Percentiles rank a stretch among this genome's conserved stretches.
Conservation (phyloP, 2,113 vertebrate genomes). For the Nannospalax galili region DNA sequence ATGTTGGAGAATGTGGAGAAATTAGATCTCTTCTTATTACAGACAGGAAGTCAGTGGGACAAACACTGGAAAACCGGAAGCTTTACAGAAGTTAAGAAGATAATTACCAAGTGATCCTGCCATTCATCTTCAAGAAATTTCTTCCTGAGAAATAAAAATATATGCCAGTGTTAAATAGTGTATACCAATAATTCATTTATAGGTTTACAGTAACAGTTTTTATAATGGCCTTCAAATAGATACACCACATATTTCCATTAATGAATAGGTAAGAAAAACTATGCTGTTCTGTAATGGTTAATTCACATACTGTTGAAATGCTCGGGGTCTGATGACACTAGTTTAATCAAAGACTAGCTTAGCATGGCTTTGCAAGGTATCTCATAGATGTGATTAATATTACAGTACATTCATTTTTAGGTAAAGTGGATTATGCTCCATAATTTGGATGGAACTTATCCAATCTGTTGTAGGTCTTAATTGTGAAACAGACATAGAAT, state of each 20-base stretch:
- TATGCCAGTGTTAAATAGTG: neutral
- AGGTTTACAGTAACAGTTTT: neutral
- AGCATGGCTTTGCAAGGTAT: neutral
- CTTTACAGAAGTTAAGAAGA: constrained; percentile 7
- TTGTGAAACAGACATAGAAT: neutral
- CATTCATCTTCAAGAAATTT: neutral
- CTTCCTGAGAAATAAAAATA: neutral
- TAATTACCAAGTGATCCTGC: neutral
- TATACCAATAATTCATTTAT: no score
- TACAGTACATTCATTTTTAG: no score
- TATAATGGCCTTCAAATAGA: neutral
- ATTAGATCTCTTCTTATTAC: neutral
- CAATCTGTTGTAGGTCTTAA: neutral
- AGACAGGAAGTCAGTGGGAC: no score
- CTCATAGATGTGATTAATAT: neutral
- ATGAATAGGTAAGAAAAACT: neutral
- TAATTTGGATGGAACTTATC: neutral
- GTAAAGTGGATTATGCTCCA: neutral
- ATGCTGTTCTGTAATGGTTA: neutral
- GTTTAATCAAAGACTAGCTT: neutral
- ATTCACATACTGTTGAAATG: no score
- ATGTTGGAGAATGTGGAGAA: neutral
- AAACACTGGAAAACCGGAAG: neutral
- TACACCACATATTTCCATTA: neutral
- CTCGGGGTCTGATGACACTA: no score